Conservation (phyloP, 2,797 vertebrate species). For the Spea hammondii region DNA sequence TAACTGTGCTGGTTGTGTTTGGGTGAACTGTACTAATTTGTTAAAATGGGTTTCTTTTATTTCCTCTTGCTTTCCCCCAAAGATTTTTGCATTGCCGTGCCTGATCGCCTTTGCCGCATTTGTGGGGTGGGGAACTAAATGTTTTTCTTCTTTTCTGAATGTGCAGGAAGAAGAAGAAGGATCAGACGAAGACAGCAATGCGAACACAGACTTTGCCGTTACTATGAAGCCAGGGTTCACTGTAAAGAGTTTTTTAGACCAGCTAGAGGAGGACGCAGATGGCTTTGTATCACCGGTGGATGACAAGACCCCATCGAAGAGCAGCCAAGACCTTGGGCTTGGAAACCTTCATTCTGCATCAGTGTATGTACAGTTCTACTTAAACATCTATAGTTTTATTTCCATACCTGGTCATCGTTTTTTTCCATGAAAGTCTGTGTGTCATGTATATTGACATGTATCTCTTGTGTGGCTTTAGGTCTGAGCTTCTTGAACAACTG, state of each 20-base stretch:
- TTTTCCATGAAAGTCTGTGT: too few relatives aligned
- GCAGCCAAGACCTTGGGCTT: slow-evolving; percentile 82
- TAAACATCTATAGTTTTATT: neutral
- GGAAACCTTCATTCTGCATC: slow-evolving; percentile 94
- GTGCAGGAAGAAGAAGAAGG: slow-evolving; percentile 89
- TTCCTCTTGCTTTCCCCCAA: slow-evolving; percentile 7
- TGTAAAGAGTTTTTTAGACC: slow-evolving; percentile 82
- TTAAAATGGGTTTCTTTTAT: slow-evolving; percentile 1
- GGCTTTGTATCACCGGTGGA: slow-evolving; percentile 94
- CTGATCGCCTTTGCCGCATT: neutral
- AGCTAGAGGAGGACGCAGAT: slow-evolving; percentile 85
- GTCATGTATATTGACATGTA: neutral
- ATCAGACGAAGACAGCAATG: slow-evolving; percentile 82
- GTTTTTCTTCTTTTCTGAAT: neutral
- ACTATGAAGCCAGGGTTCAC: slow-evolving; percentile 77
- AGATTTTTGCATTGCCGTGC: neutral
- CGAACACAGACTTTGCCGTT: slow-evolving; percentile 74
- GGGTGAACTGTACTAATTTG: slow-evolving; percentile 19
- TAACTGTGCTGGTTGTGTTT: slow-evolving; percentile 20
- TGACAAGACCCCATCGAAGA: slow-evolving; percentile 81
- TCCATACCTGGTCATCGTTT: neutral
- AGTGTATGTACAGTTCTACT: slow-evolving; percentile 69
- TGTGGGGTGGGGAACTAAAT: neutral
- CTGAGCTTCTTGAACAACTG: slow-evolving; percentile 92
- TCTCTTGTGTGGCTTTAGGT: slow-evolving; percentile 64